These are phyloP conservation scores for Artibeus jamaicensis DNA, from an alignment of 2,797 vertebrate species.

Conservation along the genomic window DNA sequence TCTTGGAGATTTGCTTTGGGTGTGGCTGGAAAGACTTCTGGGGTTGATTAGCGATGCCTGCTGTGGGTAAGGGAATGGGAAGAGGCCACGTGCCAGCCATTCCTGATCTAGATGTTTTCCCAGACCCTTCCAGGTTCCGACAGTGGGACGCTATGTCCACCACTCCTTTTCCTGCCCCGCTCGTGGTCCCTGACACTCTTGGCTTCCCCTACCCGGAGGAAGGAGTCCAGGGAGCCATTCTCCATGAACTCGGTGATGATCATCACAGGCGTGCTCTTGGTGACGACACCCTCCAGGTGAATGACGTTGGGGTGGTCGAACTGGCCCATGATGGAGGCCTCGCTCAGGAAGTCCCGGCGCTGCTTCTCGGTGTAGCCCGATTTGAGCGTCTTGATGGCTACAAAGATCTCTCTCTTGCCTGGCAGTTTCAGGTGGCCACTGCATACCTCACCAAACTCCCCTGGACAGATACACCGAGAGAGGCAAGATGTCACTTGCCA, in stretches of 20 bases:
- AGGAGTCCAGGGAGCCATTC: constrained; percentile 97
- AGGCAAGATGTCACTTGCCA: neutral
- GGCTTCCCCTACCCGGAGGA: constrained; percentile 90
- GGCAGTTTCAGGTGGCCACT: constrained; percentile 98
- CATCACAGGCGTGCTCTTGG: constrained; percentile 98
- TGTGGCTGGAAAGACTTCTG: neutral
- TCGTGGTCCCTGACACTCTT: neutral
- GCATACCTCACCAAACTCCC: constrained; percentile 98
- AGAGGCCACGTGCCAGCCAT: neutral
- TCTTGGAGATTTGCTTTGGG: neutral
- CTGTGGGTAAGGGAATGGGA: neutral
- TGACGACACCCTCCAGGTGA: constrained; percentile 97
- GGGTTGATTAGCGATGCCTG: constrained; percentile 36
- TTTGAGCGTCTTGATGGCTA: constrained; percentile 98
- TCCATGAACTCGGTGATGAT: constrained; percentile 99
- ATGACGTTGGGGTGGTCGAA: constrained; percentile 99
- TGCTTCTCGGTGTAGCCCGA: constrained; percentile 98
- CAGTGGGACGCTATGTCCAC: neutral
- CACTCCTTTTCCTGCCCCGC: neutral
- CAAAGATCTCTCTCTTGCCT: constrained; percentile 97
- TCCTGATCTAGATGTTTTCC: neutral
- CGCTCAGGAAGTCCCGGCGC: constrained; percentile 95
- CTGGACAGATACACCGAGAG: constrained; percentile 78
- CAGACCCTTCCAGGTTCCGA: neutral
- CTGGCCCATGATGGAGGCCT: constrained; percentile 99